Base-by-base conservation (phyloP, 1,140 invertebrate genomes). In the Drosophila persimilis region DNA sequence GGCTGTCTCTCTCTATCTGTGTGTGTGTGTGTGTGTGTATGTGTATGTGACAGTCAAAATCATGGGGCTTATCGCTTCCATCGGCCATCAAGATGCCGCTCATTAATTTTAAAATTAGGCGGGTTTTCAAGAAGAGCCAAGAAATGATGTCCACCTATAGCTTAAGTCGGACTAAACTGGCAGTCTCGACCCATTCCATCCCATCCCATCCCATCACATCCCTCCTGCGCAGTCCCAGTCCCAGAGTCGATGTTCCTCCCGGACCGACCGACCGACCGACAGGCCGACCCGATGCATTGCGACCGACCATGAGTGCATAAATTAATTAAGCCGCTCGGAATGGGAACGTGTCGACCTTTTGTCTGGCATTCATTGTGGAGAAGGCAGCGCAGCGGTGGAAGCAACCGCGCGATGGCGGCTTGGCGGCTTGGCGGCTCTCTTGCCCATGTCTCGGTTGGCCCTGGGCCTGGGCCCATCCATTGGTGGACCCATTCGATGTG, bases 101-200 rank as follows among this genome's bases (percentile, higher is more conserved):
- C 89, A 90, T 90, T 90, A 90, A 90, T 90, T 90, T 89, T 88
- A 88, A 90, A 90, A 90, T 90, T 90, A 90, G 89, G 84, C 89
- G 84, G 81, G 77, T 85, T 89, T 84, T 89, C 77, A 77, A 85
- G 80, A 84, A 81, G 66, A 62, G 72, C 55, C 65, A 69, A 77
- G 71, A 86, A 80, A 77, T 85, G 67, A 85, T 76, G 76, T 80
- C 80, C 80, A 80, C 47, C 76, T 76, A 75, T 81, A 77, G 50
- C 64, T 43, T 43, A 51, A 76, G 66, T 56, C 79, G 65, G 55
- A 86, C 73, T 85, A 75, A 80, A 80, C 65, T 56, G 76, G 29
- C 31, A 52, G 45, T 41, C 15, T 29, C 15, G 46, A 26, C 58
- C 52, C 51, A 11, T 26, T 51, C 15, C 24, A 31, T 31, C 29